These are phyloP conservation scores for Drosophila bifasciata DNA, from an alignment of 1,140 invertebrate species.

Conservation along the genomic window DNA sequence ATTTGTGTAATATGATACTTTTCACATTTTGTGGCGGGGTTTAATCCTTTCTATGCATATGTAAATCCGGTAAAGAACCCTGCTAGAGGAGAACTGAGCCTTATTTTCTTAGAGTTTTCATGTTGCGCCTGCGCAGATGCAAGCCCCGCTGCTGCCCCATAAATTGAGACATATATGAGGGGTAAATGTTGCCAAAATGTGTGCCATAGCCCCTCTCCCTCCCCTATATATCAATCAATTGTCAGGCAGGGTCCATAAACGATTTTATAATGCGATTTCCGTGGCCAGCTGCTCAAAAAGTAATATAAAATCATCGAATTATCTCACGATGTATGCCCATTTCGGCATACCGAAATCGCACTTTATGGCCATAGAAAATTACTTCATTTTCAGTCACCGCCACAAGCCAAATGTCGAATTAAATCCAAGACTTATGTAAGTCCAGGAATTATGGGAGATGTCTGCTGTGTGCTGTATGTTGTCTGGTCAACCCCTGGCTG, in stretches of 20 bases:
- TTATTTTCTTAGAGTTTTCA: conserved; percentile 1
- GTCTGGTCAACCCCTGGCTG: conserved; percentile 8
- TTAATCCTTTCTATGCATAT: conserved; percentile 33
- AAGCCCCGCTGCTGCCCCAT: conserved; percentile 5
- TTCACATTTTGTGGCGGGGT: not conserved
- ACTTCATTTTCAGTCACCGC: conserved; percentile 53
- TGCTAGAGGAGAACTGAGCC: conserved; percentile 1
- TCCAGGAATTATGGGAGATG: conserved; percentile 39
- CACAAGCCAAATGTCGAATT: conserved; percentile 29
- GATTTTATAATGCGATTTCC: conserved; percentile 62
- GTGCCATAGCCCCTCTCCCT: conserved; percentile 11
- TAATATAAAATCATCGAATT: conserved; percentile 38
- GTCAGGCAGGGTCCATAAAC: conserved; percentile 57
- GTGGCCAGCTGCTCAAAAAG: conserved; percentile 37
- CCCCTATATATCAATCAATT: conserved; percentile 73
- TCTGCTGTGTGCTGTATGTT: not conserved
- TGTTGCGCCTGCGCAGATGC: conserved; percentile 18
- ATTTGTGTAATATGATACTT: conserved; percentile 61
- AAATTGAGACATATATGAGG: conserved; percentile 52
- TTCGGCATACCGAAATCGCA: conserved; percentile 53
- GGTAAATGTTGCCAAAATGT: conserved; percentile 10
- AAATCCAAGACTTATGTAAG: conserved; percentile 54
- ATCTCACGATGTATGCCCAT: too few relatives aligned
- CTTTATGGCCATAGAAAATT: conserved; percentile 73
- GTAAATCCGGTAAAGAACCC: conserved; percentile 20